phyloP scores from a whole-genome alignment of 2,797 vertebrate species.

The Capromys pilorides region DNA sequence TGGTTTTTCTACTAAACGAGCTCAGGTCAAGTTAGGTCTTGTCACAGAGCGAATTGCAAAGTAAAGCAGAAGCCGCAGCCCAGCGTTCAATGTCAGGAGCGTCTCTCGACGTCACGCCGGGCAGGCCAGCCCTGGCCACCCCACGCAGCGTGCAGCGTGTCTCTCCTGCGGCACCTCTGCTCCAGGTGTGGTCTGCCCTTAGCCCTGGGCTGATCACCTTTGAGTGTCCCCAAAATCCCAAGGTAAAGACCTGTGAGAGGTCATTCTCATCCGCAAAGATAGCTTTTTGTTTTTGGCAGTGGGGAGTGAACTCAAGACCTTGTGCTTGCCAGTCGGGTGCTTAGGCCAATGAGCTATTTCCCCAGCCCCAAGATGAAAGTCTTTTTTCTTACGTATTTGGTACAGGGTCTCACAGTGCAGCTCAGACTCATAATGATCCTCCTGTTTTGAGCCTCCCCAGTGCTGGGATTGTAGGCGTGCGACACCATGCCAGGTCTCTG shows the following conservation, averaged over 20 bases:
- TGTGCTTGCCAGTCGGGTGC: too few relatives aligned
- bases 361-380: too few relatives aligned
- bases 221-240: not conserved
- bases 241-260: not conserved
- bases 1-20: conserved; percentile 55
- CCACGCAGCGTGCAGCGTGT: not conserved
- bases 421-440: too few relatives aligned
- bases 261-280: conserved; percentile 2
- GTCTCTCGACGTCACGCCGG: not conserved
- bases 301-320: too few relatives aligned
- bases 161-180: not conserved
- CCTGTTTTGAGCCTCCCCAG: too few relatives aligned
- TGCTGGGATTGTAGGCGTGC: too few relatives aligned
- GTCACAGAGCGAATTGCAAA: conserved; percentile 28
- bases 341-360: too few relatives aligned
- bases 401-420: too few relatives aligned
- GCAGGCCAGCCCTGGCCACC: too few relatives aligned
- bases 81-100: not conserved
- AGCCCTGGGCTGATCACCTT: not conserved
- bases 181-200: not conserved
- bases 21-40: conserved; percentile 41
- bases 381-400: too few relatives aligned
- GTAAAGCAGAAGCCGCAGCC: not conserved
- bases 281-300: not conserved
- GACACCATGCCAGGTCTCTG: too few relatives aligned